Evolutionary conservation across 2,797 vertebrate species (phyloP).

Genomic region (Epinephelus malabaricus): DNA sequence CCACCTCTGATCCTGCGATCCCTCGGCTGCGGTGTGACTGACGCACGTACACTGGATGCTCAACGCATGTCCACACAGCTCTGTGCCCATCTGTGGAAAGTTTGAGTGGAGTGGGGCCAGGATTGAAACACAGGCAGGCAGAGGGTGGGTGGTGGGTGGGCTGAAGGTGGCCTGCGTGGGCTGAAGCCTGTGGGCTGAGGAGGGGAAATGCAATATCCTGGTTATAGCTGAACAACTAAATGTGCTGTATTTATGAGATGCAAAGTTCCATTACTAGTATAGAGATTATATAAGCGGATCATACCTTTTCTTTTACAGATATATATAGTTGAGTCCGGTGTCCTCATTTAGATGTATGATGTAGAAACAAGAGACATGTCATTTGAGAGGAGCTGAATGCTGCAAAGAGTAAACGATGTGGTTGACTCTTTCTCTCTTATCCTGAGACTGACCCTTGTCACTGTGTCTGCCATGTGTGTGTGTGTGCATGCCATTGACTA

Average conservation of each 20-base stretch:
- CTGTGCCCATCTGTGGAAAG: conserved; percentile 73
- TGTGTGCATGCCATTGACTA: conserved; percentile 34
- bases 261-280: conserved; percentile 15
- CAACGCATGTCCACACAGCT: conserved; percentile 36
- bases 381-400: conserved; percentile 19
- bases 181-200: conserved; percentile 66
- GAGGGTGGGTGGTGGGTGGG: conserved; percentile 69
- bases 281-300: conserved; percentile 36
- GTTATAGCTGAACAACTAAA: conserved; percentile 62
- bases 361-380: conserved; percentile 15
- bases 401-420: not conserved
- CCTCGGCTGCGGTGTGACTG: conserved; percentile 60
- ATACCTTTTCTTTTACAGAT: conserved; percentile 31
- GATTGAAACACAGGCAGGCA: conserved; percentile 54
- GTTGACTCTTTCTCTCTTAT: conserved; percentile 24
- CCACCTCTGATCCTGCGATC: conserved; percentile 56
- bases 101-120: conserved; percentile 70
- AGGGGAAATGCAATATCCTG: conserved; percentile 72
- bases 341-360: conserved; percentile 35
- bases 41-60: conserved; percentile 51
- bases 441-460: conserved; percentile 42
- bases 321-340: conserved; percentile 11
- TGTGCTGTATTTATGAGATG: conserved; percentile 56
- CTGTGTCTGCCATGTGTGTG: conserved; percentile 26
- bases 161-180: conserved; percentile 70